phyloP scores from a whole-genome alignment of 2,888 invertebrate genomes.

The Agrochola lychnidis region DNA sequence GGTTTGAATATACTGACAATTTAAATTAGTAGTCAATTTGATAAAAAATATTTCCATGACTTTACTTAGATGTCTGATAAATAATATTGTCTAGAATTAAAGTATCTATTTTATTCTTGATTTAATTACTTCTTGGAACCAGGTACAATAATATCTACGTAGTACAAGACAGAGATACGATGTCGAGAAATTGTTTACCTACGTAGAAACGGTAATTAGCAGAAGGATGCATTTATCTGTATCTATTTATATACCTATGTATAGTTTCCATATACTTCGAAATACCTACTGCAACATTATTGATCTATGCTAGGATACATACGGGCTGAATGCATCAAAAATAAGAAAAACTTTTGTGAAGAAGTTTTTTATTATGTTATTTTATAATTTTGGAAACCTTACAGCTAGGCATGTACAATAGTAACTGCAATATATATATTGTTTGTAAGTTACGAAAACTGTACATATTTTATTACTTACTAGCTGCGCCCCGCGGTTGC shows the following conservation, averaged over 20 bases:
- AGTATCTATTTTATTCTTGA: too few relatives aligned
- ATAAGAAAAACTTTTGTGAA: background rate
- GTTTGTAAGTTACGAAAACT: too few relatives aligned
- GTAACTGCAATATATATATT: too few relatives aligned
- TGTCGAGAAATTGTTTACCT: slow-evolving; percentile 27
- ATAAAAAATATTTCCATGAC: background rate
- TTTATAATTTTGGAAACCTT: too few relatives aligned
- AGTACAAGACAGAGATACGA: background rate
- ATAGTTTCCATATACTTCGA: background rate
- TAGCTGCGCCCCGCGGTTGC: too few relatives aligned
- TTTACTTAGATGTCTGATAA: background rate
- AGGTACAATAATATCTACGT: background rate
- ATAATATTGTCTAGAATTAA: background rate
- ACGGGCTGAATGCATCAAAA: background rate
- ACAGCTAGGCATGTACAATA: background rate
- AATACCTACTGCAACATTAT: background rate
- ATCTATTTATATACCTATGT: background rate
- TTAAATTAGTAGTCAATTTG: background rate
- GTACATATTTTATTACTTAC: too few relatives aligned
- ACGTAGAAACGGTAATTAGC: background rate
- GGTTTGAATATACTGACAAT: background rate
- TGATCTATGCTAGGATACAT: background rate
- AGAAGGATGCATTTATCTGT: background rate
- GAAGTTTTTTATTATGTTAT: background rate
- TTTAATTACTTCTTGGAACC: slow-evolving; percentile 16